These are phyloP conservation scores for Hepsetus odoe DNA, from an alignment of 2,113 vertebrate species.

Conservation along the genomic window DNA sequence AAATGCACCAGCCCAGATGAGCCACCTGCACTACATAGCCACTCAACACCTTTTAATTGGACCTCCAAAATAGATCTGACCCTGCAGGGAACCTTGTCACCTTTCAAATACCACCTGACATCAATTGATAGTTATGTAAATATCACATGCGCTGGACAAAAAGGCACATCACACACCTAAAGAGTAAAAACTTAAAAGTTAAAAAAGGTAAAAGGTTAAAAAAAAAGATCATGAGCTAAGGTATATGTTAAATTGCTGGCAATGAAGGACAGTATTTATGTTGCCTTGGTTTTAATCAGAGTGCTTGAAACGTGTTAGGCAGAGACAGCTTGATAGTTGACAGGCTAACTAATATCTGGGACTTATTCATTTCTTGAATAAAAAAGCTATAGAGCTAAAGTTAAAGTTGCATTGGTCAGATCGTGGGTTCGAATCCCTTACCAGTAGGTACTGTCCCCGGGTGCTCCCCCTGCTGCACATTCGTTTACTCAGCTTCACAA, in stretches of 20 bases:
- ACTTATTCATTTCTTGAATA: background rate
- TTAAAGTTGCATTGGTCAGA: too few relatives aligned
- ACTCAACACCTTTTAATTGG: conserved; percentile 73
- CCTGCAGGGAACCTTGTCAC: conserved; percentile 45
- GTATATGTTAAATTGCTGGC: background rate
- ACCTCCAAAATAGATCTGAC: conserved; percentile 68
- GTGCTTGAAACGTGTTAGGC: background rate
- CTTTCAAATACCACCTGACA: conserved; percentile 44
- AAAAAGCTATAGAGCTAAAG: background rate
- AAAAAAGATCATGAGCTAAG: background rate
- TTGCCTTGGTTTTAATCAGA: background rate
- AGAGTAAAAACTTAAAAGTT: too few relatives aligned
- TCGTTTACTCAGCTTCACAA: background rate
- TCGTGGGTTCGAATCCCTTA: too few relatives aligned
- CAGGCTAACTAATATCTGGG: background rate
- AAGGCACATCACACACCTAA: background rate
- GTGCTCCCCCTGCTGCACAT: too few relatives aligned
- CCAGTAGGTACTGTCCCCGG: too few relatives aligned
- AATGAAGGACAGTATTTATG: background rate
- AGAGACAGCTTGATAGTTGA: background rate
- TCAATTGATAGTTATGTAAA: conserved; percentile 53
- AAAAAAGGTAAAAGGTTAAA: too few relatives aligned
- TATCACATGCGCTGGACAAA: background rate
- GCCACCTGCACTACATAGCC: conserved; percentile 56
- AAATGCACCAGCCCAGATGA: conserved; percentile 68